Percentiles rank a stretch among this genome's conserved stretches.
Conservation (phyloP, 2,888 invertebrate genomes). For the Hesperia comma region DNA sequence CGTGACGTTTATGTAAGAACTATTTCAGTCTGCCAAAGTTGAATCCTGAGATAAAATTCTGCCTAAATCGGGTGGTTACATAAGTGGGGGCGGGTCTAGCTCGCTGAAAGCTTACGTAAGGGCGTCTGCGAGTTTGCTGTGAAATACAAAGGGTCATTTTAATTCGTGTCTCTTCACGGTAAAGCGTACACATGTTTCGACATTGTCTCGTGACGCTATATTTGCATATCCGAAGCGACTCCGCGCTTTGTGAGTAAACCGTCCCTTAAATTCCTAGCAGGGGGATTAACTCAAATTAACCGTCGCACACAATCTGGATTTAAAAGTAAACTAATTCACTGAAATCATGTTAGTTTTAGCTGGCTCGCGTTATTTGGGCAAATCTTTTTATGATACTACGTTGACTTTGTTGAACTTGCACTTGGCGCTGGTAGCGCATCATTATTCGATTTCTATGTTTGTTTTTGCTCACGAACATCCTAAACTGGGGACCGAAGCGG, state of each 20-base stretch:
- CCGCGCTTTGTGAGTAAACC: conserved; percentile 10
- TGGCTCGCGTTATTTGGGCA: background rate
- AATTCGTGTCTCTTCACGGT: conserved; percentile 47
- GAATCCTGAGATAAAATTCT: conserved; percentile 45
- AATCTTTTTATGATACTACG: conserved; percentile 14
- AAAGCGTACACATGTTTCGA: conserved; percentile 17
- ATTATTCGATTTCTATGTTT: conserved; percentile 10
- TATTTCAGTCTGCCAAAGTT: conserved; percentile 39
- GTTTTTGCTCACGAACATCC: conserved; percentile 7
- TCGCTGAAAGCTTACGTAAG: conserved; percentile 75
- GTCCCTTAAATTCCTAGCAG: conserved; percentile 1
- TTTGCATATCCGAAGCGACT: conserved; percentile 47
- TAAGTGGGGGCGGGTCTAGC: conserved; percentile 70
- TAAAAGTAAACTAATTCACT: background rate
- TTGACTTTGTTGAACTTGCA: conserved; percentile 4
- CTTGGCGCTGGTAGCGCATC: conserved; percentile 1
- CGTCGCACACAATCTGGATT: background rate
- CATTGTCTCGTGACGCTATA: conserved; percentile 33
- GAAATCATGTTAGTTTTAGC: conserved; percentile 10
- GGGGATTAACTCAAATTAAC: conserved; percentile 9
- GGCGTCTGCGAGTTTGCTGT: conserved; percentile 57
- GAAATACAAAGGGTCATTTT: conserved; percentile 46
- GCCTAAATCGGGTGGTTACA: conserved; percentile 69
- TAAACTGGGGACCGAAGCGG: conserved; percentile 26
- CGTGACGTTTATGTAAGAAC: conserved; percentile 6